A percentile compares a stretch with the other conserved stretches of the same genome.
These are phyloP conservation scores for Aphodius granarius DNA, from an alignment of 2,888 invertebrate species.

Conservation along the genomic window DNA sequence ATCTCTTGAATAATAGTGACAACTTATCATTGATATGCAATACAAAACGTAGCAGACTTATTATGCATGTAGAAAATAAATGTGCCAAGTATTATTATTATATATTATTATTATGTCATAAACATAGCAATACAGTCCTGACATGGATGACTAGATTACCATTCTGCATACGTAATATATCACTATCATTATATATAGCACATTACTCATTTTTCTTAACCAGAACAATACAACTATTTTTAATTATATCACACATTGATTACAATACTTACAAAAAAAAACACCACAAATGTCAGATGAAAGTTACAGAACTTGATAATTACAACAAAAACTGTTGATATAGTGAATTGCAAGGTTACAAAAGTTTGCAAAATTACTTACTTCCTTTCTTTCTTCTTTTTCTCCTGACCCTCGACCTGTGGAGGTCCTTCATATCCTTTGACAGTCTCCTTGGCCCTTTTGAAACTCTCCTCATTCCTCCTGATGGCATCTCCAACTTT, in stretches of 20 bases:
- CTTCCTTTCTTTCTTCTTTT: constrained; percentile 23
- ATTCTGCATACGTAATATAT: neutral
- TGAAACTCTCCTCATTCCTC: constrained; percentile 15
- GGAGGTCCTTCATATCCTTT: constrained; percentile 21
- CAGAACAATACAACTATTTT: neutral
- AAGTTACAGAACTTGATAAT: no score
- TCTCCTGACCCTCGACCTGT: constrained; percentile 13
- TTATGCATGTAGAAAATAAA: neutral
- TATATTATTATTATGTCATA: neutral
- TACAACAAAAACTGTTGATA: no score
- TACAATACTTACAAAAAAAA: neutral
- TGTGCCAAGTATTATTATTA: neutral
- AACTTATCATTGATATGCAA: neutral
- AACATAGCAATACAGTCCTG: neutral
- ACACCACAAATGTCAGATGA: no score
- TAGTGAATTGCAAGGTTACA: no score
- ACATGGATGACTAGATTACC: neutral
- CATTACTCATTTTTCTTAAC: neutral
- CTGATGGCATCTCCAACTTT: constrained; percentile 16
- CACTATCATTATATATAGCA: neutral
- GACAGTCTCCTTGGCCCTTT: constrained; percentile 21
- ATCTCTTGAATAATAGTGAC: no score
- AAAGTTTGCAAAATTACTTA: no score
- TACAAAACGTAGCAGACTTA: neutral
- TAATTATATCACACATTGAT: neutral